Conservation (phyloP, 2,888 invertebrate genomes). For the Epinotia nisella region DNA sequence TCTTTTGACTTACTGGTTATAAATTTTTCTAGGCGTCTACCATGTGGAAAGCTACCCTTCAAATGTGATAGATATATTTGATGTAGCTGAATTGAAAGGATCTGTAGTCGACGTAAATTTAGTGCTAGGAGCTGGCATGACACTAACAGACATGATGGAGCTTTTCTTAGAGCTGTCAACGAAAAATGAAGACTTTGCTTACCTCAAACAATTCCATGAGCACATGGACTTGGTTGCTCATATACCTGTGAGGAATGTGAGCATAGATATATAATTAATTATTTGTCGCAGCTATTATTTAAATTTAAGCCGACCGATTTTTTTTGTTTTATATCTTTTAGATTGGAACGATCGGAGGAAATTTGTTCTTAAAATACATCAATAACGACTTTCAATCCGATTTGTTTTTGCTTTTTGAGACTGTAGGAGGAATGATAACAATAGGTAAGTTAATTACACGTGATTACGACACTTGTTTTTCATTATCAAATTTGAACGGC, state of each 20-base stretch:
- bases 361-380: slow-evolving; percentile 87
- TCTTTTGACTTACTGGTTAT: neutral
- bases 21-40: slow-evolving; percentile 66
- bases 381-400: slow-evolving; percentile 89
- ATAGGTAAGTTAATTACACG: too few species aligned
- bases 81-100: slow-evolving; percentile 82
- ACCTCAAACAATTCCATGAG: slow-evolving; percentile 83
- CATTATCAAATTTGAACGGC: too few species aligned
- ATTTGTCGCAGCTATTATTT: neutral
- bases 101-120: slow-evolving; percentile 69
- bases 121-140: slow-evolving; percentile 83
- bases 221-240: slow-evolving; percentile 88
- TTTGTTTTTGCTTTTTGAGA: slow-evolving; percentile 82
- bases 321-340: slow-evolving; percentile 55
- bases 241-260: slow-evolving; percentile 89
- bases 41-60: slow-evolving; percentile 66
- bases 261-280: slow-evolving; percentile 48
- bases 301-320: neutral
- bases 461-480: too few species aligned
- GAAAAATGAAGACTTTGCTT: slow-evolving; percentile 75
- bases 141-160: slow-evolving; percentile 80
- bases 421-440: slow-evolving; percentile 65
- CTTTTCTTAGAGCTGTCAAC: slow-evolving; percentile 63
- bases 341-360: slow-evolving; percentile 89
- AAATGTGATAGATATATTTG: slow-evolving; percentile 86